phyloP scores from a whole-genome alignment of 2,113 vertebrate genomes.

The Cyrtonyx montezumae region DNA sequence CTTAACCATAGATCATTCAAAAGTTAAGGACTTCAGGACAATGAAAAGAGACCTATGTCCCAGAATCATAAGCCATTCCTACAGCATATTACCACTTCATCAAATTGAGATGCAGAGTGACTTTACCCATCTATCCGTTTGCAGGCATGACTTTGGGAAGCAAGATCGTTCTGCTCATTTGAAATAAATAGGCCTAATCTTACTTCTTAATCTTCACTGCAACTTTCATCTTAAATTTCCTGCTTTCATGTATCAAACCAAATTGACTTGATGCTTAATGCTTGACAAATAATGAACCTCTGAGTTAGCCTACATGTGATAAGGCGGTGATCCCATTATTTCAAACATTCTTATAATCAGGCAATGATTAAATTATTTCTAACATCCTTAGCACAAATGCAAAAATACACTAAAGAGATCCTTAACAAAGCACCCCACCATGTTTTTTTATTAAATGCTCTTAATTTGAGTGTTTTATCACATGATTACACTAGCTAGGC shows the following conservation, averaged over 20 bases:
- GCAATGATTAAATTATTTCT: conserved; percentile 80
- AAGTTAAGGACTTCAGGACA: background rate
- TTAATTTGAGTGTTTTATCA: conserved; percentile 77
- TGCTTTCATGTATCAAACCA: conserved; percentile 76
- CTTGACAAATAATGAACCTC: conserved; percentile 78
- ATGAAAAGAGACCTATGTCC: background rate
- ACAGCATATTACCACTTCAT: background rate
- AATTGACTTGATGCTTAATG: conserved; percentile 79
- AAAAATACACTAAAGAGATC: conserved; percentile 75
- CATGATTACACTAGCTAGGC: conserved; percentile 68
- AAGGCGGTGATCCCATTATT: conserved; percentile 79
- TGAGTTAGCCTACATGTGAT: conserved; percentile 76
- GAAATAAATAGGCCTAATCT: conserved; percentile 72
- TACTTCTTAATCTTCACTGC: conserved; percentile 74
- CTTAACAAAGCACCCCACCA: conserved; percentile 68
- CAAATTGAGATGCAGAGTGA: background rate
- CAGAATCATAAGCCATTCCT: background rate
- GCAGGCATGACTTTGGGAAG: background rate
- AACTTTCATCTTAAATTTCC: conserved; percentile 76
- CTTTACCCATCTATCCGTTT: background rate
- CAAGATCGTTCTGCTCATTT: conserved; percentile 42
- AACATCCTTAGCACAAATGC: conserved; percentile 65
- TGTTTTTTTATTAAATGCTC: conserved; percentile 71
- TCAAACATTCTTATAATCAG: conserved; percentile 76
- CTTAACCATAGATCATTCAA: background rate